These are phyloP conservation scores for Strix uralensis DNA, from an alignment of 2,113 vertebrate genomes.

Conservation along the genomic window DNA sequence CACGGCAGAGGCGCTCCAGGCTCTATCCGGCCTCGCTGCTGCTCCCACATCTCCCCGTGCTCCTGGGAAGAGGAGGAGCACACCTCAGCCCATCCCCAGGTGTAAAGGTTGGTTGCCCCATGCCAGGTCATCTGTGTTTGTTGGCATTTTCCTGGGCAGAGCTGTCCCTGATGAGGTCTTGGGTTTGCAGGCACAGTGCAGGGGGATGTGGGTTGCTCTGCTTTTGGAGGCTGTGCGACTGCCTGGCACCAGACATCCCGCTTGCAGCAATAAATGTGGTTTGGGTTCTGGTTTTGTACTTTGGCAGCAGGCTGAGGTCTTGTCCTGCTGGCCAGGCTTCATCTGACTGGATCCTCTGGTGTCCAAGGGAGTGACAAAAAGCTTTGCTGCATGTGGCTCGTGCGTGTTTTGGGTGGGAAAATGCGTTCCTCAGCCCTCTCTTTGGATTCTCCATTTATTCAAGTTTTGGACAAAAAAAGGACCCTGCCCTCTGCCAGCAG, in stretches of 20 bases:
- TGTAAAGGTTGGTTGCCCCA: accelerated
- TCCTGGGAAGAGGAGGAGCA: background rate
- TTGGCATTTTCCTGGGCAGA: background rate
- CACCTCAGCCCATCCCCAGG: background rate
- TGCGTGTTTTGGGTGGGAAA: background rate
- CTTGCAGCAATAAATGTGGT: background rate
- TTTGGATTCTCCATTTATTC: background rate
- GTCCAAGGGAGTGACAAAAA: background rate
- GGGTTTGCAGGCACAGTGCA: background rate
- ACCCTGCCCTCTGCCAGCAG: background rate
- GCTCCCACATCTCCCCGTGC: background rate
- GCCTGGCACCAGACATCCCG: background rate
- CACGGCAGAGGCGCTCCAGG: background rate
- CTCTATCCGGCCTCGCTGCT: background rate
- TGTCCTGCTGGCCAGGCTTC: background rate
- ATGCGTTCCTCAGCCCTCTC: background rate
- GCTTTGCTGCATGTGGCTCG: background rate
- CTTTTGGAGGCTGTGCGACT: background rate
- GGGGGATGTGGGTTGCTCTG: background rate
- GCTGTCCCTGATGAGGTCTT: background rate
- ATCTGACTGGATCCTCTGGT: background rate
- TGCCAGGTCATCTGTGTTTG: background rate
- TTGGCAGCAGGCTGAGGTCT: background rate
- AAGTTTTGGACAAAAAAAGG: background rate
- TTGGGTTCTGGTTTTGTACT: background rate